phyloP scores from a whole-genome alignment of 2,797 vertebrate species.

The Anguilla obscura region DNA sequence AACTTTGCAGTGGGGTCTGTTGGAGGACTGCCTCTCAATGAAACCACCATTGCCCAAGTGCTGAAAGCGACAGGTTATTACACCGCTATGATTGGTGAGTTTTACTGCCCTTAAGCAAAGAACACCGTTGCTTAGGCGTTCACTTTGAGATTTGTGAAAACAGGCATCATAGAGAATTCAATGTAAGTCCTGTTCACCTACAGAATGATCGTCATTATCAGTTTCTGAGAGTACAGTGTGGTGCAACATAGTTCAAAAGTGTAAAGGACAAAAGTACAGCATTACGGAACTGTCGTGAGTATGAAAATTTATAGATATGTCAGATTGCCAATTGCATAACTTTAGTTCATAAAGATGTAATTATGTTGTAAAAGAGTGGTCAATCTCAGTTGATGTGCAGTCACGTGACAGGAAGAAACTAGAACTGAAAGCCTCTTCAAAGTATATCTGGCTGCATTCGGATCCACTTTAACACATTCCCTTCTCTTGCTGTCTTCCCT shows the following conservation, averaged over 20 bases:
- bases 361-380: constrained; percentile 4
- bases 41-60: constrained; percentile 85
- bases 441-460: neutral
- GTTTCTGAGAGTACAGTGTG: neutral
- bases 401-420: neutral
- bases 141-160: neutral
- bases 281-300: neutral
- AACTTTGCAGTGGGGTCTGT: constrained; percentile 86
- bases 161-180: neutral
- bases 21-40: constrained; percentile 87
- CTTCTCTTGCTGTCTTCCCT: neutral
- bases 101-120: neutral
- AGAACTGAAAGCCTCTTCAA: neutral
- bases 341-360: neutral
- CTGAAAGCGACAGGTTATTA: constrained; percentile 80
- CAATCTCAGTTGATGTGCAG: neutral
- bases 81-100: constrained; percentile 83
- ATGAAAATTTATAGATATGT: neutral
- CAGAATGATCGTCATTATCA: neutral
- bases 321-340: neutral
- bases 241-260: neutral
- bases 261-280: neutral
- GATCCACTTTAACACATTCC: neutral
- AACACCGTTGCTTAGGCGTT: neutral
- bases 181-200: neutral